Evolutionary conservation across 2,113 vertebrate species (phyloP).

Genomic region (Hyaena hyaena): DNA sequence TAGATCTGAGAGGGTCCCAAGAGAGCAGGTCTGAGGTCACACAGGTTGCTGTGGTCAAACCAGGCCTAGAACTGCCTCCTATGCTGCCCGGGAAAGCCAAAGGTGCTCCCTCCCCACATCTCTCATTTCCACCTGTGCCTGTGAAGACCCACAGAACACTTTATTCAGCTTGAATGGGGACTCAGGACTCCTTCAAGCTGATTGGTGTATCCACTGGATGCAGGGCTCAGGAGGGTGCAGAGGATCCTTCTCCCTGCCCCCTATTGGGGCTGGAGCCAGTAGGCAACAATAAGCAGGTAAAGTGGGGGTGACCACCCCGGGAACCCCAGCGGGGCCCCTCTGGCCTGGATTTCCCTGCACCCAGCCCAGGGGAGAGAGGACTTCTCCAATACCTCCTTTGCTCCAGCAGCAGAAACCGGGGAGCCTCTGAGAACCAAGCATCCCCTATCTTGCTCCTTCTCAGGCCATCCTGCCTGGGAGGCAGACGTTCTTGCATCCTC

Average conservation of each 20-base stretch:
- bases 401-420: background rate
- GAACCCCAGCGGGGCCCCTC: background rate
- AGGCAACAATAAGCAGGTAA: background rate
- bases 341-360: background rate
- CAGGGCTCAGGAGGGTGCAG: background rate
- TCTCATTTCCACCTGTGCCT: background rate
- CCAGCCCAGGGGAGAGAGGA: background rate
- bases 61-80: background rate
- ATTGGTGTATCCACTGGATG: rapidly evolving
- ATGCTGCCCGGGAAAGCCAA: background rate
- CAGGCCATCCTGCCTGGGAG: background rate
- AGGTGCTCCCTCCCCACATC: background rate
- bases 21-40: background rate
- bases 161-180: background rate
- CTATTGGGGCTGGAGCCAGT: background rate
- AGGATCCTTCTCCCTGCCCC: background rate
- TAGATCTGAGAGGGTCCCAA: background rate
- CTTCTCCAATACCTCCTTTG: background rate
- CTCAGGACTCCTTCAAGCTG: background rate
- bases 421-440: background rate
- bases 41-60: background rate
- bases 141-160: background rate
- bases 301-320: no score
- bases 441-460: background rate
- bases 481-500: background rate